These are phyloP conservation scores for Caenorhabditis angaria DNA, from an alignment of 2,888 invertebrate genomes.

Conservation along the genomic window DNA sequence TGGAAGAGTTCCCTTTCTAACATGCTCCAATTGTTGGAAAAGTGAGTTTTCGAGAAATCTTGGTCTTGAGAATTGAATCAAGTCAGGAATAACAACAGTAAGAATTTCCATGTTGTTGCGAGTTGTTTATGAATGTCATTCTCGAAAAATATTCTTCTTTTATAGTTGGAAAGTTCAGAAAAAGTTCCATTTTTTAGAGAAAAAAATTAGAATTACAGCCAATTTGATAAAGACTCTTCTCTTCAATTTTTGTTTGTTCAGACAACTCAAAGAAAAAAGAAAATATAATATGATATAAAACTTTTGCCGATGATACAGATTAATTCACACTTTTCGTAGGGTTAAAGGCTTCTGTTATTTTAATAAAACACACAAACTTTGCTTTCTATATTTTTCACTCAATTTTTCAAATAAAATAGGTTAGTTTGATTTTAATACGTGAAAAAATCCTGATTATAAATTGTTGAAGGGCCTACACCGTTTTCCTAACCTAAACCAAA, in stretches of 20 bases:
- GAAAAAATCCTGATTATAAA: too few species aligned
- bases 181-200: not conserved
- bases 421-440: too few species aligned
- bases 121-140: not conserved
- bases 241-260: not conserved
- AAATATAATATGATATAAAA: not conserved
- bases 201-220: not conserved
- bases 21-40: conserved; percentile 34
- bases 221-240: too few species aligned
- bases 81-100: conserved; percentile 40
- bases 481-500: too few species aligned
- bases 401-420: too few species aligned
- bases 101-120: conserved; percentile 33
- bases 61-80: conserved; percentile 28
- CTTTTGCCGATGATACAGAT: conserved; percentile 3
- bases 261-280: not conserved
- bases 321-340: not conserved
- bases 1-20: conserved; percentile 36
- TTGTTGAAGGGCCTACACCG: too few species aligned
- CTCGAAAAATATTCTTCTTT: conserved; percentile 5
- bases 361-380: not conserved
- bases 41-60: conserved; percentile 37
- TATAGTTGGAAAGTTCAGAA: not conserved
- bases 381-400: too few species aligned
- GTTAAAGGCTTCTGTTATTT: not conserved